These are phyloP conservation scores for Holotrichia oblita DNA, from an alignment of 1,140 invertebrate genomes.

Conservation along the genomic window DNA sequence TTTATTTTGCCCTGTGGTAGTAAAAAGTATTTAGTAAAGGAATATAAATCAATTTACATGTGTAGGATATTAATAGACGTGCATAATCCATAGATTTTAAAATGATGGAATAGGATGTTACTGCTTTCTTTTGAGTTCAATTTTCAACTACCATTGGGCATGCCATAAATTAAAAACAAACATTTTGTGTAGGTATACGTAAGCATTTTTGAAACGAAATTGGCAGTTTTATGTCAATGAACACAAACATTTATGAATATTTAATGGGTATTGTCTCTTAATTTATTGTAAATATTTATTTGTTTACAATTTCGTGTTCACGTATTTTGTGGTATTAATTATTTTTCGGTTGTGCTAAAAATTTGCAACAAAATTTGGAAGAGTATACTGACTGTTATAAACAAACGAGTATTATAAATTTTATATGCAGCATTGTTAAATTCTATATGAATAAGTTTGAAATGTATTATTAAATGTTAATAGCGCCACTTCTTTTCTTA, in stretches of 20 bases:
- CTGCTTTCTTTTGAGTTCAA: not conserved
- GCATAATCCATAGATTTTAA: not conserved
- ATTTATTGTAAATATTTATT: slow-evolving; percentile 25
- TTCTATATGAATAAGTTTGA: not conserved
- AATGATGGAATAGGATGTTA: not conserved
- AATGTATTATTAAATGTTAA: slow-evolving; percentile 24
- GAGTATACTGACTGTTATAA: slow-evolving; percentile 32
- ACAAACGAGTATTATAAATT: not conserved
- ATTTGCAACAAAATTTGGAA: not conserved
- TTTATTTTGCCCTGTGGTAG: not conserved
- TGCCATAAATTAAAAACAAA: not conserved
- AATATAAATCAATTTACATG: not conserved
- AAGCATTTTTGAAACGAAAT: not conserved
- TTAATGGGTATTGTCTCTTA: not conserved
- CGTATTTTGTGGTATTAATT: not conserved
- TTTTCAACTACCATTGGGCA: not conserved
- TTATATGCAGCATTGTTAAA: slow-evolving; percentile 28
- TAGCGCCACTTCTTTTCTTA: not conserved
- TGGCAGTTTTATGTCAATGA: slow-evolving; percentile 16
- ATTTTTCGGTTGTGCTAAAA: slow-evolving; percentile 1
- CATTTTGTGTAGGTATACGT: not conserved
- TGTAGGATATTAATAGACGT: not conserved
- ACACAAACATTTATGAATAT: not conserved
- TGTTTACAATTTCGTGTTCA: slow-evolving; percentile 10
- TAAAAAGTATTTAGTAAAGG: not conserved